These are phyloP conservation scores for Macrosoma leucophasiata DNA, from an alignment of 2,888 invertebrate species.

Conservation along the genomic window DNA sequence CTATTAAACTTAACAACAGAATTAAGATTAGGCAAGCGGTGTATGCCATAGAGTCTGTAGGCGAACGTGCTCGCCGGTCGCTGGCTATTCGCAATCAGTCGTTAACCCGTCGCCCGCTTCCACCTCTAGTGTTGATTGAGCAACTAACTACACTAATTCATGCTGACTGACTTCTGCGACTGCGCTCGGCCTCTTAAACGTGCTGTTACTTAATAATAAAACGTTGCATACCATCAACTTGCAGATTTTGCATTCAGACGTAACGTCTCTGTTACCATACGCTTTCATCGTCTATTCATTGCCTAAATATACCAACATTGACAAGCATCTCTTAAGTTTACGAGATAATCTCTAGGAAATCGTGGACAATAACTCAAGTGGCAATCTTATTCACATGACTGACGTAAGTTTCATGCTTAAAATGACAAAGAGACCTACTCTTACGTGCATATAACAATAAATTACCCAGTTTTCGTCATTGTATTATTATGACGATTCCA, in stretches of 20 bases:
- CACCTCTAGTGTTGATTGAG: too few species aligned
- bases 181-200: constrained; percentile 24
- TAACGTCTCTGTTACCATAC: constrained; percentile 6
- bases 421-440: too few species aligned
- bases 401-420: constrained; percentile 19
- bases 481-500: constrained; percentile 35
- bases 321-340: too few species aligned
- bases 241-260: constrained; percentile 21
- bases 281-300: too few species aligned
- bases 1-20: constrained; percentile 38
- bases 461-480: constrained; percentile 38
- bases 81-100: constrained; percentile 51
- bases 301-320: too few species aligned
- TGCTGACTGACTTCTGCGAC: constrained; percentile 14
- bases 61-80: constrained; percentile 34
- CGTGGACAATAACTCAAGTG: constrained; percentile 11
- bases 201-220: constrained; percentile 30
- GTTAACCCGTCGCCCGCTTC: constrained; percentile 33
- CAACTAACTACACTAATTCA: constrained; percentile 34
- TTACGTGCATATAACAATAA: constrained; percentile 29
- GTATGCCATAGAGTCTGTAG: constrained; percentile 23
- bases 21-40: constrained; percentile 32
- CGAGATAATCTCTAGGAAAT: too few species aligned
- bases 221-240: constrained; percentile 30
- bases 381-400: constrained; percentile 18